Percentiles rank a stretch among this genome's conserved stretches.
These are phyloP conservation scores for Sinocyclocheilus rhinocerous DNA, from an alignment of 2,113 vertebrate genomes.

Conservation along the genomic window DNA sequence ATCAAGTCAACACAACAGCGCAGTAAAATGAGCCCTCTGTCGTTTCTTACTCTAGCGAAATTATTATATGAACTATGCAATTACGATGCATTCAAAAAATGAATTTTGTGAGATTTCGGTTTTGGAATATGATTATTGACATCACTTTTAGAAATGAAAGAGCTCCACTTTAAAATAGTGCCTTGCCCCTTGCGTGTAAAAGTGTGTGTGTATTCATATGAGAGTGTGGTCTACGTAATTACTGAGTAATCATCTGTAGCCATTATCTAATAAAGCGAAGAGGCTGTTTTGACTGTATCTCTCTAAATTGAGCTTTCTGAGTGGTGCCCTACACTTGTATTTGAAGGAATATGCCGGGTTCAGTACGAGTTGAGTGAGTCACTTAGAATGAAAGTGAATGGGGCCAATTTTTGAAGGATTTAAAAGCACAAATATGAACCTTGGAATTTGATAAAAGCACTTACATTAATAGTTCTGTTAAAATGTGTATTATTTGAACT, in stretches of 20 bases:
- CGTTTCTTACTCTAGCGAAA: constrained; percentile 10
- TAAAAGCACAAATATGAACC: not conserved
- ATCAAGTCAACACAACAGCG: constrained; percentile 1
- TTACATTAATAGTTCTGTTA: not conserved
- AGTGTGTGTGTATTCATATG: constrained; percentile 10
- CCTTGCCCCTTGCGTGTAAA: not conserved
- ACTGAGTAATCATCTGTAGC: constrained; percentile 20
- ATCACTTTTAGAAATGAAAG: not conserved
- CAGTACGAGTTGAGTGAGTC: not conserved
- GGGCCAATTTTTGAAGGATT: not conserved
- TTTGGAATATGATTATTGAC: constrained; percentile 19
- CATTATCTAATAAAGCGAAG: constrained; percentile 23
- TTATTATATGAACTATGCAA: constrained; percentile 35
- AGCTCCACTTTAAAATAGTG: not conserved
- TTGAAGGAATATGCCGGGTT: not conserved
- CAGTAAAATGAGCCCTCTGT: constrained; percentile 1
- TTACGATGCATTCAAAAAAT: constrained; percentile 32
- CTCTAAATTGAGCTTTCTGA: not conserved
- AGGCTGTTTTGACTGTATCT: not conserved
- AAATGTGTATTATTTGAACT: too few relatives aligned
- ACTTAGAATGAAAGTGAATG: not conserved
- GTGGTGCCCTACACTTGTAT: not conserved
- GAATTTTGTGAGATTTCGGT: constrained; percentile 1
- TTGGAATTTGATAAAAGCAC: not conserved
- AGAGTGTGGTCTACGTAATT: not conserved